phyloP scores from a whole-genome alignment of 2,888 invertebrate genomes.

The Chymomyza fuscimana region DNA sequence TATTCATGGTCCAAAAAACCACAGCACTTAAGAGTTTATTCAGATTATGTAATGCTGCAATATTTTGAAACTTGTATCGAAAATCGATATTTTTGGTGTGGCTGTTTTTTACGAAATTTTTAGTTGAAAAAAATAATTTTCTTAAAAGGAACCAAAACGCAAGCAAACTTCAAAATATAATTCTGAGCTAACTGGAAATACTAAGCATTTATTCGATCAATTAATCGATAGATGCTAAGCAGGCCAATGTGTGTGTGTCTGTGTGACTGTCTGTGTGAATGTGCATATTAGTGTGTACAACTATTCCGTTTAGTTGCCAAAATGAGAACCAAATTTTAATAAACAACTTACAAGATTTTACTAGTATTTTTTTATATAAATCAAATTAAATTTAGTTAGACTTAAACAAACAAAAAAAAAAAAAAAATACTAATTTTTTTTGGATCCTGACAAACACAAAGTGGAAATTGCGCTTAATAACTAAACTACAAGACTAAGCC shows the following conservation, averaged over 20 bases:
- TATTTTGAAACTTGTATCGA: too few relatives aligned
- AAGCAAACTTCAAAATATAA: too few relatives aligned
- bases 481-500: not conserved
- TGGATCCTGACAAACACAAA: not conserved
- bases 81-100: too few relatives aligned
- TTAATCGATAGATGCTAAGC: not conserved
- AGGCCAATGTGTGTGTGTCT: slow-evolving; percentile 8
- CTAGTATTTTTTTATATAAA: slow-evolving; percentile 9
- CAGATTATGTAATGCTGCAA: too few relatives aligned
- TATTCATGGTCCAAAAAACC: too few relatives aligned
- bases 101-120: too few relatives aligned
- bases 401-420: not conserved
- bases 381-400: not conserved
- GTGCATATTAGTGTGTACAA: slow-evolving; percentile 8
- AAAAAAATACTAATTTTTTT: not conserved
- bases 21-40: too few relatives aligned
- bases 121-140: too few relatives aligned
- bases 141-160: too few relatives aligned
- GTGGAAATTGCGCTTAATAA: not conserved
- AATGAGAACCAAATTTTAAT: not conserved
- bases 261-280: slow-evolving; percentile 12
- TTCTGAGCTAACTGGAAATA: not conserved
- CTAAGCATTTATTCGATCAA: not conserved
- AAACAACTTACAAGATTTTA: not conserved
- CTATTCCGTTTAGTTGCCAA: not conserved